Evolutionary conservation across 1,140 invertebrate species (phyloP).

Genomic region (Geopemphigus sp.): DNA sequence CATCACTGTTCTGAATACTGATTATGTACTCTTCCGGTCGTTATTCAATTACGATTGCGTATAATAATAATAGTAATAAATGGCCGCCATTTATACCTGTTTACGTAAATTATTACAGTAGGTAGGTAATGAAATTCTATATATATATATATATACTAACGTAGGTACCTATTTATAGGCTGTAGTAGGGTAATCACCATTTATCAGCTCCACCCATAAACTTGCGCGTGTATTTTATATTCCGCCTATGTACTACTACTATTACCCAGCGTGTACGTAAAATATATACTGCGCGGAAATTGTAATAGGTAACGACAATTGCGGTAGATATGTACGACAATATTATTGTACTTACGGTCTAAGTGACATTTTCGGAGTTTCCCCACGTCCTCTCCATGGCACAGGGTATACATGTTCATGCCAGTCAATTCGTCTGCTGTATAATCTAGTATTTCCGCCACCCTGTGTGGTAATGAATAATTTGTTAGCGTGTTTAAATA

Average conservation of each 20-base stretch:
- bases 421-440: conserved; percentile 89
- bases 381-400: conserved; percentile 91
- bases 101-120: conserved; percentile 1
- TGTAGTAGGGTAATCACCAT: too few relatives aligned
- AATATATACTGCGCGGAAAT: too few relatives aligned
- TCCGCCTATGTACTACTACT: too few relatives aligned
- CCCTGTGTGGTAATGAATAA: conserved; percentile 63
- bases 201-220: too few relatives aligned
- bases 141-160: too few relatives aligned
- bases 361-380: conserved; percentile 88
- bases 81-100: conserved; percentile 32
- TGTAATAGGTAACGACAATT: too few relatives aligned
- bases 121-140: too few relatives aligned
- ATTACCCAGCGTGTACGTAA: too few relatives aligned
- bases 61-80: conserved; percentile 11
- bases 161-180: too few relatives aligned
- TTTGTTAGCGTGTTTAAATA: too few relatives aligned
- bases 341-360: conserved; percentile 74
- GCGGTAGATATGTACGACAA: neutral
- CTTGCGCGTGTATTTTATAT: too few relatives aligned
- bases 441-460: conserved; percentile 89
- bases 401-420: conserved; percentile 88
- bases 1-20: conserved; percentile 35
- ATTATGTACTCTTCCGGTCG: conserved; percentile 26
- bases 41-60: conserved; percentile 25